Evolutionary conservation across 2,113 vertebrate genomes (phyloP), one percentile per base, ranked within the genome.

Genomic region (Colistium nudipinnis): DNA sequence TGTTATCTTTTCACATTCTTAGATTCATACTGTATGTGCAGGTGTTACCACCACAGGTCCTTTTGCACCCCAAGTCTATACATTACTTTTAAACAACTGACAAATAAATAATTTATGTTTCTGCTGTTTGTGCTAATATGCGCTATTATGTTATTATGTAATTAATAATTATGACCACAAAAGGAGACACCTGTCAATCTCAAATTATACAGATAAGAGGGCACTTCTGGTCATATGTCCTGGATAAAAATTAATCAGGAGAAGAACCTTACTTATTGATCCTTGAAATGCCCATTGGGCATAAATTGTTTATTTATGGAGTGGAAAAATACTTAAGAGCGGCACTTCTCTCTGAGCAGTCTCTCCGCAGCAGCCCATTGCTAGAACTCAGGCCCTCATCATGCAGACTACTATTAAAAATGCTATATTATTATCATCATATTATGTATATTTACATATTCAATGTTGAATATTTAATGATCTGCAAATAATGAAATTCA

Each of bases 391-490:
- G 54, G 16, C 45, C 53, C 27, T n/a, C n/a, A n/a, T n/a, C n/a
- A 57, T 7, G 30, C 24, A 62, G 24, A 27, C 12, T 14, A 41
- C 17, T 41, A 4, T 41, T 14, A 6, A 14, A 41, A 6, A 3
- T 4, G 4, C 14, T 41, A 41, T 17, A 82, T 62, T 80, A n/a
- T 86, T 76, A 52, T 88, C 78, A 64, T 55, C 9, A 75, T 44
- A n/a, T 20, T 86, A 53, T 60, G 30, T 76, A 70, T 80, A 75
- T n/a, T n/a, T n/a, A n/a, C n/a, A n/a, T n/a, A n/a, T n/a, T n/a
- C n/a, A n/a, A n/a, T 38, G n/a, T 6, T 72, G 22, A 47, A 79
- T 62, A 66, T 84, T 82, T 70, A 14, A 78, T 64, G 56, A 69
- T 13, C 3, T 14, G 24, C 8, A 52, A 60, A 62, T 10, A 67